A percentile compares a stretch with the other conserved stretches of the same genome.
Conservation (phyloP, 2,797 vertebrate genomes). For the Numenius phaeopus region DNA sequence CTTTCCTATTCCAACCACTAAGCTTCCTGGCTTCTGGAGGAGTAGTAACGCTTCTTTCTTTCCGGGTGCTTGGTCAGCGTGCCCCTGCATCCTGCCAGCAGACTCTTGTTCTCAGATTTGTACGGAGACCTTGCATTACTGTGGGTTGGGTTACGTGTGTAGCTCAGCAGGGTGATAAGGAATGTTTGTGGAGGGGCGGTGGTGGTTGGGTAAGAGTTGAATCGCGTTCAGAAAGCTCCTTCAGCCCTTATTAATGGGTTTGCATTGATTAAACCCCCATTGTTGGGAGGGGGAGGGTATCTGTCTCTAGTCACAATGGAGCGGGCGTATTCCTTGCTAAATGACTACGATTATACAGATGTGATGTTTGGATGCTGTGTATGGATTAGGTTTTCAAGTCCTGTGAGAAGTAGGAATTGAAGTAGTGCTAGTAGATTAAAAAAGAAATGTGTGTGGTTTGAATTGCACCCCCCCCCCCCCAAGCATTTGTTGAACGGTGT, state of each 20-base stretch:
- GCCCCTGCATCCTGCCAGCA: background rate
- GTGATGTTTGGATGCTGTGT: background rate
- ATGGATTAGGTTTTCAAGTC: background rate
- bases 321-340: background rate
- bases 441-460: background rate
- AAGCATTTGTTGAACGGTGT: background rate
- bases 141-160: background rate
- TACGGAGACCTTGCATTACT: background rate
- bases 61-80: background rate
- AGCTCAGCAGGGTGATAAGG: background rate
- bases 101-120: background rate
- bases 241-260: background rate
- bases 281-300: background rate
- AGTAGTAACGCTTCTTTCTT: background rate
- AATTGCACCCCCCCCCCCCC: background rate
- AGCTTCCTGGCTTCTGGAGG: background rate
- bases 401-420: background rate
- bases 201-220: background rate
- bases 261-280: background rate
- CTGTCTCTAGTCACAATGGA: background rate
- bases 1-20: background rate
- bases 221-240: background rate
- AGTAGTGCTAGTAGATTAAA: background rate
- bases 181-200: background rate
- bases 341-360: background rate